These are phyloP conservation scores for Hydrozoanthus gracilis DNA, from an alignment of 92 coral and sea anemone genomes.

Conservation along the genomic window DNA sequence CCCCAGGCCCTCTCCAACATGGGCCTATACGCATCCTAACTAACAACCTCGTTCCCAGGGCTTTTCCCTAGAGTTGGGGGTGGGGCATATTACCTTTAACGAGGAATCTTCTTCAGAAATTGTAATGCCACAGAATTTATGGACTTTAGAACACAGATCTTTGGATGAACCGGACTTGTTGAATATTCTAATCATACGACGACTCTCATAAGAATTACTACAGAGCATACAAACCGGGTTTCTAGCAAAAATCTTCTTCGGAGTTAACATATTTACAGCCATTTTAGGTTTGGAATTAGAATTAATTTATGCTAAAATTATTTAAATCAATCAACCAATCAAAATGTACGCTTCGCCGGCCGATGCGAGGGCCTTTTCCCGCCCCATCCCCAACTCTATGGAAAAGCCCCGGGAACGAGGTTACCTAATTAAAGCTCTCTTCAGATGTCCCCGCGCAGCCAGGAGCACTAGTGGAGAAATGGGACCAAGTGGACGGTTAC, in stretches of 20 bases:
- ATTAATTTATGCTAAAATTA: background rate
- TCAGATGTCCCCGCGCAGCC: slow-evolving; percentile 48
- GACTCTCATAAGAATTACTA: slow-evolving; percentile 37
- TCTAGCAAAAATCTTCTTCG: slow-evolving; percentile 42
- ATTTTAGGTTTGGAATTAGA: slow-evolving; percentile 6
- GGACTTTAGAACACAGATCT: slow-evolving; percentile 51
- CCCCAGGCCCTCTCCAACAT: too few species aligned
- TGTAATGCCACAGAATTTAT: slow-evolving; percentile 55
- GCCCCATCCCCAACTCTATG: background rate
- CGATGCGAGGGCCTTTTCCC: slow-evolving; percentile 41
- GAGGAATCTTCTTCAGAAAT: slow-evolving; percentile 45
- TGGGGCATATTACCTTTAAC: slow-evolving; percentile 53
- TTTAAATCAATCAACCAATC: slow-evolving; percentile 24
- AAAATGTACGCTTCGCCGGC: slow-evolving; percentile 24
- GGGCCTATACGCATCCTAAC: too few species aligned
- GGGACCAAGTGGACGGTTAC: slow-evolving; percentile 92
- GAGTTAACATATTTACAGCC: slow-evolving; percentile 17
- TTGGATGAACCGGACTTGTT: slow-evolving; percentile 46
- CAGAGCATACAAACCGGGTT: slow-evolving; percentile 44
- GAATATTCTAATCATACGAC: slow-evolving; percentile 37
- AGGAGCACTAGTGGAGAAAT: slow-evolving; percentile 83
- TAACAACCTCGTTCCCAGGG: too few species aligned
- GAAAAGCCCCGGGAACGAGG: too few species aligned
- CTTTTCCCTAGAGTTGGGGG: too few species aligned
- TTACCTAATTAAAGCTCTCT: background rate